Evolutionary conservation across 2,888 invertebrate genomes (phyloP), one percentile per base, ranked within the genome.

Genomic region (Temnothorax ravouxi): DNA sequence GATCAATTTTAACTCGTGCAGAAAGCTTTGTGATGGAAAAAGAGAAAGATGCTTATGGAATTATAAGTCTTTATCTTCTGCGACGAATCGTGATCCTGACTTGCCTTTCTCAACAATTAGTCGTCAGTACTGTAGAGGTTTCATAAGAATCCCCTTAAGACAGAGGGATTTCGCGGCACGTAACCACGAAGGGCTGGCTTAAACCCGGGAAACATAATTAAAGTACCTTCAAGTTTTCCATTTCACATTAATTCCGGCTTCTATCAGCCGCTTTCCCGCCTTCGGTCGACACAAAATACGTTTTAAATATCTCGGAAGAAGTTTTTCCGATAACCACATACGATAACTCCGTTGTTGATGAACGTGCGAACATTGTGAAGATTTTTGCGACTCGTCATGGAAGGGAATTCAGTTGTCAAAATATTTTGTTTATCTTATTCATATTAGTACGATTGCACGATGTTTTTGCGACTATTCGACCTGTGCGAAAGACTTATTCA

Each of bases 41-140:
- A 41, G 34, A 72, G 21, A 18, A 38, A 25, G n/a, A 47, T 47
- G 72, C 25, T 84, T 61, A 75, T 38, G 47, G 69, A 52, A 62
- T 84, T 83, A 85, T 69, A 77, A 74, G 69, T 86, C 66, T 84
- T 87, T 87, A 88, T 85, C 87, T 87, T 80, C 74, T 67, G 77
- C 66, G 83, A 86, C 86, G 88, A 86, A 71, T 88, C 88, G 87
- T 80, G 88, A 88, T 87, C 88, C 75, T 54, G 69, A 84, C 87
- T 86, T 83, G 84, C 74, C 83, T 84, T 87, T 83, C 77, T 67
- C 83, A 71, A 86, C 90, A 90, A 91, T 91, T 90, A 91, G 90
- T 88, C 90, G 87, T 86, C 86, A 64, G 80, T 76, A 59, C 81
- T 85, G 83, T 83, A 76, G 83, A 83, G 86, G 79, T 76, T 84